These are phyloP conservation scores for Trichoplusia ni DNA, from an alignment of 1,140 invertebrate genomes.

Conservation along the genomic window DNA sequence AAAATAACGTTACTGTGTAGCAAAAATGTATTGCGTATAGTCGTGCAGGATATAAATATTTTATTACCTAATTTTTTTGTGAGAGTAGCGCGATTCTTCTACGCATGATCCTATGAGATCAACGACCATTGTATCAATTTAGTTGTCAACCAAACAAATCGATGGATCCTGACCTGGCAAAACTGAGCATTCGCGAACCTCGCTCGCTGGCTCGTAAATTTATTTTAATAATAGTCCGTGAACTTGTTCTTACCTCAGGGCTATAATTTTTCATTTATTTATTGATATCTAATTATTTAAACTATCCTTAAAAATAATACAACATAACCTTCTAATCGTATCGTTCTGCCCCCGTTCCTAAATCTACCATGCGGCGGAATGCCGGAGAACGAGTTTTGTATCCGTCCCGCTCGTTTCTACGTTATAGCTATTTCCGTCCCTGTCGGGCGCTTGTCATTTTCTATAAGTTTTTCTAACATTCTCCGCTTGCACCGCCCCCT, in stretches of 20 bases:
- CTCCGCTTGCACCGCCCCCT: slow-evolving; percentile 67
- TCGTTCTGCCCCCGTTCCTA: slow-evolving; percentile 78
- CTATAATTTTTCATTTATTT: slow-evolving; percentile 38
- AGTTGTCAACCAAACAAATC: slow-evolving; percentile 31
- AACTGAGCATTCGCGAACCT: slow-evolving; percentile 19
- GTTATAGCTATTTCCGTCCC: slow-evolving; percentile 63
- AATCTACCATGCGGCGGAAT: slow-evolving; percentile 80
- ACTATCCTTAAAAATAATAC: slow-evolving; percentile 72
- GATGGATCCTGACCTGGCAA: slow-evolving; percentile 18
- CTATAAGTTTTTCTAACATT: slow-evolving; percentile 81
- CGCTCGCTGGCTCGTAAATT: slow-evolving; percentile 18
- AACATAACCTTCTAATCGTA: slow-evolving; percentile 78
- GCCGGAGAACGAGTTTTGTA: slow-evolving; percentile 76
- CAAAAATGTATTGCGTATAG: too few relatives aligned
- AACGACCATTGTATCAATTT: slow-evolving; percentile 26
- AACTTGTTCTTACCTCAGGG: slow-evolving; percentile 16
- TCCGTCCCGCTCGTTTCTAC: slow-evolving; percentile 70
- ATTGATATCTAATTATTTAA: slow-evolving; percentile 44
- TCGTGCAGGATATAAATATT: too few relatives aligned
- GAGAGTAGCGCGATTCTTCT: neutral
- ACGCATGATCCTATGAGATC: slow-evolving; percentile 3
- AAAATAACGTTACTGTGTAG: too few relatives aligned
- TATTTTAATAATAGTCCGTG: slow-evolving; percentile 30
- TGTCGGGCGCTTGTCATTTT: slow-evolving; percentile 79
- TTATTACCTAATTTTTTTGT: too few relatives aligned